Evolutionary conservation across 2,888 invertebrate species (phyloP).

Genomic region (Dichetophora obliterata): DNA sequence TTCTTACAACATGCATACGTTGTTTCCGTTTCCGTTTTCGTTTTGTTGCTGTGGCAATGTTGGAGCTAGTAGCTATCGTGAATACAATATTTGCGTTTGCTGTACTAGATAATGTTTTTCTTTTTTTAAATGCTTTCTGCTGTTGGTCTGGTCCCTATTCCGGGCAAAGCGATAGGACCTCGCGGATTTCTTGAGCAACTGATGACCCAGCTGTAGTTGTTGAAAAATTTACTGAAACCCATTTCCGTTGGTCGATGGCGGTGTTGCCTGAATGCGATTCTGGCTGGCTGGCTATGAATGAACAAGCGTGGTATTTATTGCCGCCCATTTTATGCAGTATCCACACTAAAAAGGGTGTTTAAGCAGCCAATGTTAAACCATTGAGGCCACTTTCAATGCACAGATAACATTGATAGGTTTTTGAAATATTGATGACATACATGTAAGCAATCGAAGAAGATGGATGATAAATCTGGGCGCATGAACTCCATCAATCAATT

Average conservation of each 20-base stretch:
- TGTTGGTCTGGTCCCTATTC: not conserved
- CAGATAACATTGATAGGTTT: slow-evolving; percentile 4
- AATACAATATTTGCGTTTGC: slow-evolving; percentile 54
- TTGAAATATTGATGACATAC: slow-evolving; percentile 6
- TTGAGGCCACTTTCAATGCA: not conserved
- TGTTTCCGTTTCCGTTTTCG: slow-evolving; percentile 51
- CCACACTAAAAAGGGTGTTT: not conserved
- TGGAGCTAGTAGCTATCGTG: slow-evolving; percentile 39
- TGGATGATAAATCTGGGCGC: no score
- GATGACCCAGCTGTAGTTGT: not conserved
- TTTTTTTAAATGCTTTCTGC: not conserved
- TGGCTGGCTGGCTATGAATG: no score
- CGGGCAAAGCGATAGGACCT: not conserved
- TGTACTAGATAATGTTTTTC: slow-evolving; percentile 53
- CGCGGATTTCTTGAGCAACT: not conserved
- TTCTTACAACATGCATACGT: slow-evolving; percentile 51
- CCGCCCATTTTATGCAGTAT: not conserved
- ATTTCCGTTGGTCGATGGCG: slow-evolving; percentile 6
- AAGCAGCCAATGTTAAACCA: not conserved
- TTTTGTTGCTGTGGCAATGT: not conserved
- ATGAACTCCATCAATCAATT: no score
- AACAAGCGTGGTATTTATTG: slow-evolving; percentile 5
- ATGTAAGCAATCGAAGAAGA: no score
- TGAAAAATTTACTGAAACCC: slow-evolving; percentile 20
- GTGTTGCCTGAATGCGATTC: not conserved